These are phyloP conservation scores for Bettongia penicillata DNA, from an alignment of 2,113 vertebrate genomes.

Conservation along the genomic window DNA sequence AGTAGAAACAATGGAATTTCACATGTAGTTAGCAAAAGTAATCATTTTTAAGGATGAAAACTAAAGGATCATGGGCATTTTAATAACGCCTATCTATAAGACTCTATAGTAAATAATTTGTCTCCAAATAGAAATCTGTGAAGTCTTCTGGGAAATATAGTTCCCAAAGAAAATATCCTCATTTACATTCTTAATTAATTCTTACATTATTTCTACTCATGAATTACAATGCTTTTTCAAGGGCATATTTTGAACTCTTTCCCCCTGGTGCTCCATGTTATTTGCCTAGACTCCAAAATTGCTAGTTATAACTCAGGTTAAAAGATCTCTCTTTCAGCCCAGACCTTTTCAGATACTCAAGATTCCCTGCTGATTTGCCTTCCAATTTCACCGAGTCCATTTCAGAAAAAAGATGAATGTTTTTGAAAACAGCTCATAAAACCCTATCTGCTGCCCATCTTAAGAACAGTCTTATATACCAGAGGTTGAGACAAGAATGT, in stretches of 20 bases:
- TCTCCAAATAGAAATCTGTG: not conserved
- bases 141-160: not conserved
- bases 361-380: not conserved
- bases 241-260: not conserved
- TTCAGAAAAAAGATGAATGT: not conserved
- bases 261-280: not conserved
- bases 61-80: not conserved
- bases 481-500: not conserved
- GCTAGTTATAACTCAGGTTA: not conserved
- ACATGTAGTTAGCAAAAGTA: not conserved
- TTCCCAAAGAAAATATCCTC: not conserved
- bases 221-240: not conserved
- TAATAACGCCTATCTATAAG: not conserved
- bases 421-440: not conserved
- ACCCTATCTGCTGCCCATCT: not conserved
- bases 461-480: not conserved
- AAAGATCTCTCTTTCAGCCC: not conserved
- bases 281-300: not conserved
- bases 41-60: not conserved
- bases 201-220: not conserved
- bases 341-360: not conserved
- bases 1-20: not conserved
- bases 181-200: not conserved
- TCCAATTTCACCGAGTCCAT: not conserved
- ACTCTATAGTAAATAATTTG: not conserved